Percentiles rank a stretch among this genome's conserved stretches.
Conservation (phyloP, 2,797 vertebrate species). For the Linurgus olivaceus region DNA sequence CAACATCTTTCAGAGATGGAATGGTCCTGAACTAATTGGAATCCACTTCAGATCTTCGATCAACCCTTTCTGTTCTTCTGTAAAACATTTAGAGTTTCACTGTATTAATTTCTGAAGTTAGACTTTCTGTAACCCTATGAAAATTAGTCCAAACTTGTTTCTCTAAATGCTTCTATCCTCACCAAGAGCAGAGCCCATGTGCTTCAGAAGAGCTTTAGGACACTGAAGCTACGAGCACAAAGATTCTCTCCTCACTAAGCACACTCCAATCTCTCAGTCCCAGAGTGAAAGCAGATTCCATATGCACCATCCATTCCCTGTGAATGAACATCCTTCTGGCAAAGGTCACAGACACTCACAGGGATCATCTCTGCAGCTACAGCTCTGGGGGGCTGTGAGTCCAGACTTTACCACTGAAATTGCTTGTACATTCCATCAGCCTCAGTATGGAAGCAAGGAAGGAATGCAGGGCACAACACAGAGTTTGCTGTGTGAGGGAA, state of each 20-base stretch:
- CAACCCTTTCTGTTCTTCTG: neutral
- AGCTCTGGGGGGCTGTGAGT: neutral
- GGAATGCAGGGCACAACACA: neutral
- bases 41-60: neutral
- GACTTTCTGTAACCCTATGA: neutral
- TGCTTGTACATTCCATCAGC: neutral
- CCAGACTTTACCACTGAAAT: neutral
- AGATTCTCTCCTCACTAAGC: neutral
- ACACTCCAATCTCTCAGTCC: neutral
- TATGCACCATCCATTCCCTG: neutral
- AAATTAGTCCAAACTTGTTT: neutral
- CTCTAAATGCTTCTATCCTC: neutral
- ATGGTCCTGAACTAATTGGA: neutral
- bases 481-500: neutral
- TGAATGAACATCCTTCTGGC: neutral
- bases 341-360: neutral
- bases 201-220: neutral
- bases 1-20: neutral
- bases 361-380: neutral
- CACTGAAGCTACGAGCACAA: rapidly evolving
- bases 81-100: neutral
- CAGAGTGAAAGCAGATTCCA: neutral
- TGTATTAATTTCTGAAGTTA: neutral
- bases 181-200: neutral
- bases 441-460: neutral